Conservation (phyloP, 2,113 vertebrate genomes). For the Oreochromis aureus region DNA sequence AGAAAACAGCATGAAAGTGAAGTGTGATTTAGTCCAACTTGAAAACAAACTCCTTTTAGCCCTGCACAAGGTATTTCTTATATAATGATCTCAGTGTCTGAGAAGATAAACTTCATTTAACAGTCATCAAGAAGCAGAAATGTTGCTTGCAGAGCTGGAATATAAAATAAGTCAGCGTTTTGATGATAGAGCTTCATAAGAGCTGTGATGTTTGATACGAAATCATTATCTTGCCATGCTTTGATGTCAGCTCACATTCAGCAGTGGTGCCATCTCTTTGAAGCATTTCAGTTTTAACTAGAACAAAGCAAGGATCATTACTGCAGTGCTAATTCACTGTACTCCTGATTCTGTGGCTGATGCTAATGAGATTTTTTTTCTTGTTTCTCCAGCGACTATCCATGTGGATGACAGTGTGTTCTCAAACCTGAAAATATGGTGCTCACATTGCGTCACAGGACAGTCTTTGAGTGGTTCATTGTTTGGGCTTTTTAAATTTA, state of each 20-base stretch:
- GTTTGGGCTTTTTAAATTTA: background rate
- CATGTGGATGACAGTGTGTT: background rate
- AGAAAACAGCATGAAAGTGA: background rate
- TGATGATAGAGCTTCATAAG: background rate
- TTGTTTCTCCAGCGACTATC: background rate
- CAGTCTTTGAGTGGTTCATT: background rate
- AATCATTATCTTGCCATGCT: background rate
- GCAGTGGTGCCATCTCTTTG: background rate
- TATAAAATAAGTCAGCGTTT: background rate
- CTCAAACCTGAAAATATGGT: background rate
- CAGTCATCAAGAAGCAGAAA: background rate
- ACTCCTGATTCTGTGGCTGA: background rate
- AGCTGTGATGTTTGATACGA: background rate
- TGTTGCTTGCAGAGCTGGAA: background rate
- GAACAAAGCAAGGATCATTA: conserved; percentile 13
- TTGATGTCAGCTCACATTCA: conserved; percentile 11
- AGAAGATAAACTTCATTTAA: background rate
- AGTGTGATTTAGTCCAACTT: background rate
- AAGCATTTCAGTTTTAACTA: background rate
- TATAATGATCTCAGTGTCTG: background rate
- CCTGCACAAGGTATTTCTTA: background rate
- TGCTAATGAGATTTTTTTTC: background rate
- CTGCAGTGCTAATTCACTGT: background rate
- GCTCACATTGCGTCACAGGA: background rate
- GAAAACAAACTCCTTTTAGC: background rate